Evolutionary conservation across 2,888 invertebrate species (phyloP).

Genomic region (Lasioglossum malachurum): DNA sequence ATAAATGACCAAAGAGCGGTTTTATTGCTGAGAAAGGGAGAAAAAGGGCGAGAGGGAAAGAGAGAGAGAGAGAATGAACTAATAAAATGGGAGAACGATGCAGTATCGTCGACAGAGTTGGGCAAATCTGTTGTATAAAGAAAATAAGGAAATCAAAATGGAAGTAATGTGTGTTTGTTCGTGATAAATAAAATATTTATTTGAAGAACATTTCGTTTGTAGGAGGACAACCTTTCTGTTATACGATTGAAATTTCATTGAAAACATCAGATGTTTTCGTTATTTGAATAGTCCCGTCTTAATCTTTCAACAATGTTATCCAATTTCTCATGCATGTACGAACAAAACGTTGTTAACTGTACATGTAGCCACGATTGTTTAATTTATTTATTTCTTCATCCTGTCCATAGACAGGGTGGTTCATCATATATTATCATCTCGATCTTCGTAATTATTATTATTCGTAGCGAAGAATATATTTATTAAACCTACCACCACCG

Average conservation of each 20-base stretch:
- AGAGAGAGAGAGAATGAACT: background rate
- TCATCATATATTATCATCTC: too few relatives aligned
- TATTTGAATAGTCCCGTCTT: background rate
- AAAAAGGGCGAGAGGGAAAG: background rate
- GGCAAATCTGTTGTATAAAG: constrained; percentile 19
- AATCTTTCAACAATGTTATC: constrained; percentile 2
- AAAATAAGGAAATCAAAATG: constrained; percentile 10
- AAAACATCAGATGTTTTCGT: background rate
- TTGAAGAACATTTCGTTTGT: constrained; percentile 17
- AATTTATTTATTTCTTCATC: background rate
- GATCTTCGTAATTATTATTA: too few relatives aligned
- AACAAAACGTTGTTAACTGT: background rate
- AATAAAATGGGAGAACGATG: constrained; percentile 12
- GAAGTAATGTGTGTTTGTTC: constrained; percentile 9
- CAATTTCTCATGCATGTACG: background rate
- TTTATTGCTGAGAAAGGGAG: constrained; percentile 15
- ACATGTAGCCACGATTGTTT: background rate
- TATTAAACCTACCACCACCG: too few relatives aligned
- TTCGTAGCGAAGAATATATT: too few relatives aligned
- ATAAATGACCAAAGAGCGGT: constrained; percentile 39
- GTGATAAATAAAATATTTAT: constrained; percentile 25
- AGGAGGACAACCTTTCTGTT: background rate
- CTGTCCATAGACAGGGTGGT: too few relatives aligned
- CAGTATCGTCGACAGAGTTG: constrained; percentile 33
- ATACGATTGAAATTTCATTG: background rate